Evolutionary conservation across 2,888 invertebrate species (phyloP).

Genomic region (Drosophila paramelanica): DNA sequence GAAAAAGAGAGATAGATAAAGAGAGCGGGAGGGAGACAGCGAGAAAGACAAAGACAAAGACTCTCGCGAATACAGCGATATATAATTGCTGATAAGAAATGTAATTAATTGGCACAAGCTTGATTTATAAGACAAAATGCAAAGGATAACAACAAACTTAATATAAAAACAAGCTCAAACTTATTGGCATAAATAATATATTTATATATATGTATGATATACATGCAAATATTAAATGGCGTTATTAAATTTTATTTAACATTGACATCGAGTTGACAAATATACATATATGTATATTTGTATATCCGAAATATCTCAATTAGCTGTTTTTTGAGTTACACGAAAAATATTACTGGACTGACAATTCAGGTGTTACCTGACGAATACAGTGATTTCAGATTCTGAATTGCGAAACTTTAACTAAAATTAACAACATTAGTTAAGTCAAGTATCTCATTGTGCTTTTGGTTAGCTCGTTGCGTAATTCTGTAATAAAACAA

Average conservation of each 20-base stretch:
- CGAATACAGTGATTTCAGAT: no score
- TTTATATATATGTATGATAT: neutral
- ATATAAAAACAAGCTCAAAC: slow-evolving; percentile 7
- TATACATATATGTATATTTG: no score
- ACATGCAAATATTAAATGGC: neutral
- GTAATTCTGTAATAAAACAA: slow-evolving; percentile 26
- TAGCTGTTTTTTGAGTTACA: no score
- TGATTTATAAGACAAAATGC: slow-evolving; percentile 30
- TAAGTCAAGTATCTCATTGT: slow-evolving; percentile 4
- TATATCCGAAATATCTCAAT: no score
- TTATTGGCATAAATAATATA: neutral
- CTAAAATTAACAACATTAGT: slow-evolving; percentile 29
- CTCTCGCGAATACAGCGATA: slow-evolving; percentile 46
- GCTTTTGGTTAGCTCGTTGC: slow-evolving; percentile 16
- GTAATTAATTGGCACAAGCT: slow-evolving; percentile 63
- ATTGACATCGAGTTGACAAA: neutral
- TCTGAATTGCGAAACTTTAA: neutral
- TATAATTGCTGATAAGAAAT: slow-evolving; percentile 59
- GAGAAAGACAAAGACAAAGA: neutral
- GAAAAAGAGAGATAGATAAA: neutral
- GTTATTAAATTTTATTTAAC: neutral
- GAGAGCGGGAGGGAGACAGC: neutral
- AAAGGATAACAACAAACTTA: slow-evolving; percentile 9
- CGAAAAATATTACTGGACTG: no score
- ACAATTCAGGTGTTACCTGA: no score